Evolutionary conservation across 2,888 invertebrate species (phyloP).

Genomic region (Gibbula magus): DNA sequence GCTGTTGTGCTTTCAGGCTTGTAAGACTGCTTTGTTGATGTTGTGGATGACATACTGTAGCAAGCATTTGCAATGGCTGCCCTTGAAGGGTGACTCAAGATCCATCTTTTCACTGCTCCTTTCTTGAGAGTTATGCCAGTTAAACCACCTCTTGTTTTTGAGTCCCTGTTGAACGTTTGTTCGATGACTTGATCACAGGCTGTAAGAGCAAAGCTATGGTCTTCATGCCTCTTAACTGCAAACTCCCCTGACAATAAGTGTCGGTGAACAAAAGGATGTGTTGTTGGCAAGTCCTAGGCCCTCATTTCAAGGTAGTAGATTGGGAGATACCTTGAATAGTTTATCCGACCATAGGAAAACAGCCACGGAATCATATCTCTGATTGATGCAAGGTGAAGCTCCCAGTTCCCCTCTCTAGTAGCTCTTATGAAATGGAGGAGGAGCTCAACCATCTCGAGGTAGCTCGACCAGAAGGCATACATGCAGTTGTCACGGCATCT

Average conservation of each 20-base stretch:
- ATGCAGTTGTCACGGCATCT: neutral
- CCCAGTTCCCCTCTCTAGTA: slow-evolving; percentile 42
- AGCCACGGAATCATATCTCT: slow-evolving; percentile 41
- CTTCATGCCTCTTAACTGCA: neutral
- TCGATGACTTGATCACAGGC: slow-evolving; percentile 19
- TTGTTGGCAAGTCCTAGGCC: neutral
- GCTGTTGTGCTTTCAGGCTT: neutral
- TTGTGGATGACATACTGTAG: neutral
- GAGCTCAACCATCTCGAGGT: slow-evolving; percentile 48
- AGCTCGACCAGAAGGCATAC: slow-evolving; percentile 43
- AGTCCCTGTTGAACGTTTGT: slow-evolving; percentile 14
- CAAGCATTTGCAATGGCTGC: neutral
- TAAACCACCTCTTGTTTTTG: slow-evolving; percentile 1
- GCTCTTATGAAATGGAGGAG: slow-evolving; percentile 40
- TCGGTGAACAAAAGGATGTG: neutral
- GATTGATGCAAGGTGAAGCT: slow-evolving; percentile 38
- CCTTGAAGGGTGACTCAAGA: neutral
- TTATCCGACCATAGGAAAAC: slow-evolving; percentile 48
- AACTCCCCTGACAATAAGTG: neutral
- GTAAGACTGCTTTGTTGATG: neutral
- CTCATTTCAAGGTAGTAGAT: neutral
- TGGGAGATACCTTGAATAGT: slow-evolving; percentile 39
- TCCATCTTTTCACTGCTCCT: neutral
- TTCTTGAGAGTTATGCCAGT: slow-evolving; percentile 12
- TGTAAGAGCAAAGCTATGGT: neutral